Evolutionary conservation across 2,888 invertebrate species (phyloP).

Genomic region (Digitonthophagus gazella): DNA sequence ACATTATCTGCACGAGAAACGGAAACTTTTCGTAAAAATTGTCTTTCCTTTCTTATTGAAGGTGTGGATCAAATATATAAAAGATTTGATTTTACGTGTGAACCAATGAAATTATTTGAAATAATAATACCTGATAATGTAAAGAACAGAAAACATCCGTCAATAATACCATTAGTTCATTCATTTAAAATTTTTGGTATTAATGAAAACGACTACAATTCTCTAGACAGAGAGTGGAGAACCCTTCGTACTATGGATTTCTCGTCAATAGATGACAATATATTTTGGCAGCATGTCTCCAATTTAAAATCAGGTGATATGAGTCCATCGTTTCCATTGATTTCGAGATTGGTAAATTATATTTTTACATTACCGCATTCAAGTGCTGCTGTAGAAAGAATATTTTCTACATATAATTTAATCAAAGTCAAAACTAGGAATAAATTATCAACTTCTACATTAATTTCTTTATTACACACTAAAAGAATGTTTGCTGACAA

Average conservation of each 20-base stretch:
- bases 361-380: constrained; percentile 4
- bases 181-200: neutral
- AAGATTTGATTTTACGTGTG: neutral
- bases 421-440: neutral
- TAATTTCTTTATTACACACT: neutral
- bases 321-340: neutral
- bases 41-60: neutral
- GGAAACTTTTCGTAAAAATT: neutral
- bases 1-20: neutral
- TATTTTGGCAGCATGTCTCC: neutral
- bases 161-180: neutral
- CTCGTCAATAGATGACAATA: neutral
- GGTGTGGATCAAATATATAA: neutral
- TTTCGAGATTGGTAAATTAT: neutral
- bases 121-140: neutral
- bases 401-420: neutral
- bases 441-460: neutral
- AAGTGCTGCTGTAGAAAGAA: constrained; percentile 2
- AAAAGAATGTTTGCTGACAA: neutral
- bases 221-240: constrained; percentile 1
- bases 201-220: neutral
- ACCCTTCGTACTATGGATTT: neutral
- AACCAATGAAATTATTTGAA: neutral
- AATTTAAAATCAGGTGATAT: neutral
- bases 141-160: neutral